phyloP scores from a whole-genome alignment of 2,888 invertebrate genomes.

The Pterostichus madidus region DNA sequence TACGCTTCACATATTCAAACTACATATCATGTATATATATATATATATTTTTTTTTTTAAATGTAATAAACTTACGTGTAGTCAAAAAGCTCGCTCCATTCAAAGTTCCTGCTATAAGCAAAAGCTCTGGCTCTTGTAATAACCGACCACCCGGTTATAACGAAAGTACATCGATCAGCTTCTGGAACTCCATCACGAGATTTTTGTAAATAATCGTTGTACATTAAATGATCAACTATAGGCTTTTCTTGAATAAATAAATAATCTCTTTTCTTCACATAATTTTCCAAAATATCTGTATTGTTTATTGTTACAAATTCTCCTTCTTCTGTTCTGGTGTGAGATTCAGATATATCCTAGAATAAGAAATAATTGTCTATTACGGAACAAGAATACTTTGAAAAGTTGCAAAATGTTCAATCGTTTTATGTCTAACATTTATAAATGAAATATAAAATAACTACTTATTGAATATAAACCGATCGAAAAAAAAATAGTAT shows the following conservation, averaged over 20 bases:
- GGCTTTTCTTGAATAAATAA: constrained; percentile 86
- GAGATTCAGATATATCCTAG: constrained; percentile 43
- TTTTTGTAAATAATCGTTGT: constrained; percentile 84
- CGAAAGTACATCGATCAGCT: constrained; percentile 86
- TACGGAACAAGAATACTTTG: too few relatives aligned
- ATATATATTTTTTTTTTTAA: too few relatives aligned
- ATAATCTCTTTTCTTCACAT: constrained; percentile 77
- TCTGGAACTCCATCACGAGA: constrained; percentile 80
- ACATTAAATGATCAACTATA: constrained; percentile 85
- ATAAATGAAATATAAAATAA: too few relatives aligned
- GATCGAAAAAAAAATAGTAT: too few relatives aligned
- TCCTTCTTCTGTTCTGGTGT: constrained; percentile 42
- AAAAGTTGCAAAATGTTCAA: too few relatives aligned
- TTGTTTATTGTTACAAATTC: constrained; percentile 74
- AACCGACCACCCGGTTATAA: constrained; percentile 85
- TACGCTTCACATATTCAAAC: too few relatives aligned
- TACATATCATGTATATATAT: too few relatives aligned
- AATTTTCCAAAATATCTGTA: constrained; percentile 76
- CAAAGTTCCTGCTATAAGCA: constrained; percentile 83
- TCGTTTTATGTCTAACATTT: too few relatives aligned
- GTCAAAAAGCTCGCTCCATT: constrained; percentile 82
- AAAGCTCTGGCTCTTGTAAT: constrained; percentile 85
- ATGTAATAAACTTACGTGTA: constrained; percentile 86
- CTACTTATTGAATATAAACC: too few relatives aligned
- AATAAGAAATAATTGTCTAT: constrained; percentile 27